Evolutionary conservation across 2,113 vertebrate species (phyloP).

Genomic region (Laticauda colubrina): DNA sequence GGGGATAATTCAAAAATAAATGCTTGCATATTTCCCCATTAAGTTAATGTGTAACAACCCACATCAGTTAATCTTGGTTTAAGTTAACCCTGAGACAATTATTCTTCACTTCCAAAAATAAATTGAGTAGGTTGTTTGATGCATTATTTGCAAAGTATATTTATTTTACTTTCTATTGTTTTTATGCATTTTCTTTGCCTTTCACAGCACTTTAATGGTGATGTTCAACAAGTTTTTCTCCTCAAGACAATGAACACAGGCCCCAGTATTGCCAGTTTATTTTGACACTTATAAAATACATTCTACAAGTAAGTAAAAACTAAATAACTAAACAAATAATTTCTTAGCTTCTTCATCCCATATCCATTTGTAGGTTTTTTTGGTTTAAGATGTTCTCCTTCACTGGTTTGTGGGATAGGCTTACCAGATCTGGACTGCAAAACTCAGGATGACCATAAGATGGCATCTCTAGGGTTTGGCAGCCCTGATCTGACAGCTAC

Average conservation of each 20-base stretch:
- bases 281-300: not conserved
- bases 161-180: constrained; percentile 60
- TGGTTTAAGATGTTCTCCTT: not conserved
- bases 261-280: not conserved
- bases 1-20: constrained; percentile 90
- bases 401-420: not conserved
- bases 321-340: not conserved
- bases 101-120: constrained; percentile 50
- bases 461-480: not conserved
- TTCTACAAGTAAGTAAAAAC: not conserved
- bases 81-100: constrained; percentile 69
- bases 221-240: not conserved
- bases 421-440: not conserved
- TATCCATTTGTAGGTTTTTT: not conserved
- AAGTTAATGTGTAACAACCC: constrained; percentile 81
- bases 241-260: not conserved
- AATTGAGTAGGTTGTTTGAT: constrained; percentile 63
- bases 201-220: constrained; percentile 50
- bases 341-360: not conserved
- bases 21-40: constrained; percentile 88
- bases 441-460: not conserved
- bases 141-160: constrained; percentile 59
- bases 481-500: not conserved
- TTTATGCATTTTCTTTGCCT: constrained; percentile 53
- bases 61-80: constrained; percentile 67